Base-by-base conservation (phyloP, 2,797 vertebrate genomes). In the Carduelis carduelis region DNA sequence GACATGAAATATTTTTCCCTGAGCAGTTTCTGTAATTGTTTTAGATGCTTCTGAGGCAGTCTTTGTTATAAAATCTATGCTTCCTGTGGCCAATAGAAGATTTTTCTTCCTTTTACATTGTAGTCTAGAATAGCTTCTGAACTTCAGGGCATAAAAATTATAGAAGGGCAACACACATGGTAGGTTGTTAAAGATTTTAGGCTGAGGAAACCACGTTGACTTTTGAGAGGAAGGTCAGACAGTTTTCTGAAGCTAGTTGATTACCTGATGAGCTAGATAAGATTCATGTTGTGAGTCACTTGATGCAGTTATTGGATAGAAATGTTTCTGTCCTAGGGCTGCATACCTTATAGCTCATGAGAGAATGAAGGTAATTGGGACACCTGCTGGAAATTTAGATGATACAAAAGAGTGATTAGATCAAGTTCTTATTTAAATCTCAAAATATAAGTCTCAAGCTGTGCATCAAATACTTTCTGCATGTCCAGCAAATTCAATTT, bases 361-460 rank as follows among this genome's bases (percentile, higher is more conserved):
- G 27, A 53, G 21, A n/a, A 47, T 88, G 46, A 41, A 95, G 93
- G 24, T 83, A 88, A 87, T 91, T 88, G 65, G 68, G 56, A 91
- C 10, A 87, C 47, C 77, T 16, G 20, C 87, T 95, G 80, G 50
- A 94, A 92, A 77, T 89, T 66, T 57, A 70, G 32, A 43, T 81
- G 70, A 76, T 65, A 83, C 28, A 30, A 81, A 78, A 64, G 34
- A 81, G 7, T 70, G 26, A 55, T 94, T 88, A 83, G 34, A 77
- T 77, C 52, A 80, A 65, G 55, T 87, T 89, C 37, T 93, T 94
- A 84, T 59, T 90, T 96, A 94, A 96, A 59, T 95, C 43, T 94
- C 72, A 61, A 93, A 76, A 72, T 91, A 12, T 68, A 81, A 78
- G 26, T 91, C 34, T 91, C 69, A 84, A 75, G 47, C 86, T 91